These are phyloP conservation scores for Lophochroa leadbeateri DNA, from an alignment of 2,113 vertebrate genomes.

Conservation along the genomic window DNA sequence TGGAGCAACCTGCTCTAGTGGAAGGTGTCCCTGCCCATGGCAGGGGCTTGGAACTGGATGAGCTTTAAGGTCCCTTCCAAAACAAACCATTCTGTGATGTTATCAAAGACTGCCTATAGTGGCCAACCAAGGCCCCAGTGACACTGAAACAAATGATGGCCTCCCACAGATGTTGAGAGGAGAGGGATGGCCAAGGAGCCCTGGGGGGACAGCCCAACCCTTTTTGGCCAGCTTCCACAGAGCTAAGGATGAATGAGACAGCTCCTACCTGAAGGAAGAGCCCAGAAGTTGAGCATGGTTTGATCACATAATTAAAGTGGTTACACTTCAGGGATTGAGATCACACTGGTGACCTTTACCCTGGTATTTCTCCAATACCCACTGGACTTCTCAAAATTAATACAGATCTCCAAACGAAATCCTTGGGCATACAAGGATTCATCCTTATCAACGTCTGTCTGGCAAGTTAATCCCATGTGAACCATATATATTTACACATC, in stretches of 20 bases:
- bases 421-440: not conserved
- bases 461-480: not conserved
- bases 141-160: not conserved
- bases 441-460: not conserved
- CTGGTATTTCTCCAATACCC: not conserved
- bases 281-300: accelerated
- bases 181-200: not conserved
- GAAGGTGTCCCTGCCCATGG: not conserved
- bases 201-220: not conserved
- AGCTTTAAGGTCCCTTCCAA: not conserved
- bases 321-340: not conserved
- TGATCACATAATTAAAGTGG: not conserved
- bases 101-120: not conserved
- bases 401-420: not conserved
- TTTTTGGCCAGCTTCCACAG: not conserved
- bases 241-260: accelerated
- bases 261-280: not conserved
- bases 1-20: not conserved
- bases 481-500: not conserved
- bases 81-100: not conserved
- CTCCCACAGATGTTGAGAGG: not conserved
- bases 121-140: accelerated
- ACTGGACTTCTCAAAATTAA: not conserved
- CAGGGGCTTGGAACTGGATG: not conserved
- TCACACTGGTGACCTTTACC: not conserved